These are phyloP conservation scores for Cottus gobio DNA, from an alignment of 2,113 vertebrate species.

Conservation along the genomic window DNA sequence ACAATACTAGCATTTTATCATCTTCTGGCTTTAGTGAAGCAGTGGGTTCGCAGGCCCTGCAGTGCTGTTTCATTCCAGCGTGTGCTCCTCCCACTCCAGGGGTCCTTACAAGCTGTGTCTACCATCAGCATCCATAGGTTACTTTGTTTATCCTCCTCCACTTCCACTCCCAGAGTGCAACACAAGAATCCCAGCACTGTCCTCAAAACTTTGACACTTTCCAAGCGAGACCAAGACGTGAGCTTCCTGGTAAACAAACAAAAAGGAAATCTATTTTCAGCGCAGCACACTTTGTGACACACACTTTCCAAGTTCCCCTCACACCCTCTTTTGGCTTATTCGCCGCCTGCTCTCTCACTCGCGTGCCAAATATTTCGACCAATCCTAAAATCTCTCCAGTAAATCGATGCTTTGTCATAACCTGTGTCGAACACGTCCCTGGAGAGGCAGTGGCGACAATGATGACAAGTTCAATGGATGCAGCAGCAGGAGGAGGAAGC, in stretches of 20 bases:
- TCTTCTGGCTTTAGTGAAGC: constrained; percentile 68
- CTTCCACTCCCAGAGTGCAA: constrained; percentile 36
- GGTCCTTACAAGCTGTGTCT: constrained; percentile 50
- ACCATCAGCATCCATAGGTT: constrained; percentile 41
- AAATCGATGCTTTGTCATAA: constrained; percentile 48
- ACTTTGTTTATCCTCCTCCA: constrained; percentile 20
- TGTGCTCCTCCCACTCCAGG: constrained; percentile 56
- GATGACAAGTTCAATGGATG: constrained; percentile 42
- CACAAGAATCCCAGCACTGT: constrained; percentile 43
- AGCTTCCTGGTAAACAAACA: constrained; percentile 67
- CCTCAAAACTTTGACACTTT: constrained; percentile 68
- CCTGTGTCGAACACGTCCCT: constrained; percentile 36
- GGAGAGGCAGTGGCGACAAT: constrained; percentile 47
- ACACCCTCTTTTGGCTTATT: constrained; percentile 34
- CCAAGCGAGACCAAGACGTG: constrained; percentile 50
- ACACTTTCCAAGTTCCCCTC: constrained; percentile 47
- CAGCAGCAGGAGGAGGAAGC: constrained; percentile 9
- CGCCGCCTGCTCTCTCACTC: constrained; percentile 24
- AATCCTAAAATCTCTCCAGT: constrained; percentile 30
- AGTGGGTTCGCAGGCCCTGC: constrained; percentile 52
- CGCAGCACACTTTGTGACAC: constrained; percentile 45
- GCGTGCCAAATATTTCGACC: constrained; percentile 39
- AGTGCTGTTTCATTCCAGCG: constrained; percentile 52
- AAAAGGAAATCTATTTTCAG: constrained; percentile 69
- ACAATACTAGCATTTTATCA: constrained; percentile 78